A percentile compares a stretch with the other conserved stretches of the same genome.
phyloP scores from a whole-genome alignment of 1,140 invertebrate genomes.

The Harlomillsia oculata region DNA sequence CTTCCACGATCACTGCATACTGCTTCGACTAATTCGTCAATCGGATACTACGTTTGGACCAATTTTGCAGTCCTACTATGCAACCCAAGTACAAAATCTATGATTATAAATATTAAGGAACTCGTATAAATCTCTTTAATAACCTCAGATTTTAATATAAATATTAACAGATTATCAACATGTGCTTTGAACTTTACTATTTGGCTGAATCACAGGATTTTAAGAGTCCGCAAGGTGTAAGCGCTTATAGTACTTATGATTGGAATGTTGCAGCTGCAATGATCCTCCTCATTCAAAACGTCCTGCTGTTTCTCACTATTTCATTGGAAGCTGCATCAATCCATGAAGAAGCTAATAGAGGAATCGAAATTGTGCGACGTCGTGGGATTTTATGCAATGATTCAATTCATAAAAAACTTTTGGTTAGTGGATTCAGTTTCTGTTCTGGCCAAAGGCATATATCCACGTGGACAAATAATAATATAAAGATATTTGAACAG shows the following conservation, averaged over 20 bases:
- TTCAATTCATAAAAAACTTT: constrained; percentile 23
- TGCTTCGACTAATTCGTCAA: constrained; percentile 16
- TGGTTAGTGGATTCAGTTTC: no score
- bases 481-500: no score
- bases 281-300: constrained; percentile 22
- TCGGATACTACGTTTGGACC: constrained; percentile 28
- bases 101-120: no score
- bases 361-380: constrained; percentile 15
- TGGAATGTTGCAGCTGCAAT: constrained; percentile 20
- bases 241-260: neutral
- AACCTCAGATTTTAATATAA: constrained; percentile 1
- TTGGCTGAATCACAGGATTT: constrained; percentile 23
- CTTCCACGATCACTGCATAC: constrained; percentile 11
- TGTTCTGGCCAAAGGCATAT: no score
- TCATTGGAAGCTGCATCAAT: constrained; percentile 28
- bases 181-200: constrained; percentile 34
- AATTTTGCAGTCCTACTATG: constrained; percentile 32
- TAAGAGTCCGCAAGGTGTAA: neutral
- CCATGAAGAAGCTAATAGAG: constrained; percentile 23
- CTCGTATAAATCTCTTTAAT: no score
- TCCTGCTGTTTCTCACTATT: constrained; percentile 30
- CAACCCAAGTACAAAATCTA: constrained; percentile 20
- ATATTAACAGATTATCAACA: constrained; percentile 26
- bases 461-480: no score
- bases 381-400: constrained; percentile 6